Base-by-base conservation (phyloP, 2,113 vertebrate species). In the Scomber colias region DNA sequence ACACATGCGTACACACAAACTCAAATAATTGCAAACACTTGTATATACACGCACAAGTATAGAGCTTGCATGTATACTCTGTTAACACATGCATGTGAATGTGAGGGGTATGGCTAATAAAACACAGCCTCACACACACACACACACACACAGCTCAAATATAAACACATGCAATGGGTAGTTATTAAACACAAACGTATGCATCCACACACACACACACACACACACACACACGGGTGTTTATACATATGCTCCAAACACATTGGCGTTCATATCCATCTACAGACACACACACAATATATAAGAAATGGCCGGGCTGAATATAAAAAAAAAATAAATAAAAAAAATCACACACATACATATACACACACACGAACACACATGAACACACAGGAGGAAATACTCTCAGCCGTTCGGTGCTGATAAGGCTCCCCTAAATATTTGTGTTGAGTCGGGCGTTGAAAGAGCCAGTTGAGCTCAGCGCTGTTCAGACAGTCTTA, bases 1-100 rank as follows among this genome's bases (percentile, higher is more conserved):
- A 93, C 92, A 95, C 92, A 94, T 87, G 88, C 81, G 6, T 40
- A 91, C 87, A 88, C 82, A 89, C 91, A 92, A 46, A 94, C 91
- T 5, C 12, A 54, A 21, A 89, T 94, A 83, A 83, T 83, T 83
- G 70, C 81, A 84, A 83, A 86, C 83, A 83, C 56, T 53, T 91
- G 94, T 89, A 91, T 92, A 92, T 75, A 87, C 91, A 94, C 85
- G 94, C 92, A 92, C 90, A 76, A 84, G 82, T 2, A 10, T 31
- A 62, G 21, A 62, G 35, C 2, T 27, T 61, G 45, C 44, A 51
- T 49, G 61, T 87, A 92, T 93, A 62, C 48, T 35, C 91, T 93
- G 44, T 46, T 24, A 4, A 89, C 86, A 94, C 90, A 93, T 94
- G 83, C 87, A 93, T 87, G 40, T 93, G 93, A 92, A 93, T 87